Evolutionary conservation across 2,113 vertebrate species (phyloP).

Genomic region (Saimiri boliviensis): DNA sequence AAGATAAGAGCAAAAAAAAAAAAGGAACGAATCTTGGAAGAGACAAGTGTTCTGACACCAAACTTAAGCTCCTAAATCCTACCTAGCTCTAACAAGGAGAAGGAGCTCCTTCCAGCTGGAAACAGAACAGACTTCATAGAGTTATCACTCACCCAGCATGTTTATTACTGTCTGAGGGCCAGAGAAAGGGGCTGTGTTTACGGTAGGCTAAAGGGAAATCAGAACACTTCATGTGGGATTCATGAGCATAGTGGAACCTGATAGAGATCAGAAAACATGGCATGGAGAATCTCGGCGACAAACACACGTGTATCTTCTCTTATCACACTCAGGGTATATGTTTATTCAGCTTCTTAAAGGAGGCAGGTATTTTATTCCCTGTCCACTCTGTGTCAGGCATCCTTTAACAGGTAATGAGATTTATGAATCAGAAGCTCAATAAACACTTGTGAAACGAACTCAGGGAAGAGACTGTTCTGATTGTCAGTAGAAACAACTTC

Average conservation of each 20-base stretch:
- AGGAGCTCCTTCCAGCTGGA: constrained; percentile 51
- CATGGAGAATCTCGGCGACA: neutral
- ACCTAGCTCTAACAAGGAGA: constrained; percentile 37
- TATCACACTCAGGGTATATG: neutral
- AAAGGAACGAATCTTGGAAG: constrained; percentile 14
- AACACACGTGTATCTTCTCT: neutral
- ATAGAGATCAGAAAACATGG: neutral
- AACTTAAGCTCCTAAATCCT: constrained; percentile 56
- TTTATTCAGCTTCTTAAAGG: neutral
- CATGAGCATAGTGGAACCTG: neutral
- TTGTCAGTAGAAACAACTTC: neutral
- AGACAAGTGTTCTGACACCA: constrained; percentile 60
- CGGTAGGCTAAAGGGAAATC: constrained; percentile 30
- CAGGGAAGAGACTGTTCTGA: neutral
- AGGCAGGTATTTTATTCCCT: neutral
- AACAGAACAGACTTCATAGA: constrained; percentile 1
- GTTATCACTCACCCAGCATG: neutral
- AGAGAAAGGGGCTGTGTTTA: constrained; percentile 56
- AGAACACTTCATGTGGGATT: neutral
- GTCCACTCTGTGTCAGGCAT: neutral
- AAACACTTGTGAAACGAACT: constrained; percentile 36
- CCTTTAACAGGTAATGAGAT: neutral
- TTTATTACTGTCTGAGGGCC: constrained; percentile 43
- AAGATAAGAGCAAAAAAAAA: constrained; percentile 41
- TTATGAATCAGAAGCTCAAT: constrained; percentile 7